phyloP scores from a whole-genome alignment of 2,113 vertebrate species.

The Pluvialis apricaria region DNA sequence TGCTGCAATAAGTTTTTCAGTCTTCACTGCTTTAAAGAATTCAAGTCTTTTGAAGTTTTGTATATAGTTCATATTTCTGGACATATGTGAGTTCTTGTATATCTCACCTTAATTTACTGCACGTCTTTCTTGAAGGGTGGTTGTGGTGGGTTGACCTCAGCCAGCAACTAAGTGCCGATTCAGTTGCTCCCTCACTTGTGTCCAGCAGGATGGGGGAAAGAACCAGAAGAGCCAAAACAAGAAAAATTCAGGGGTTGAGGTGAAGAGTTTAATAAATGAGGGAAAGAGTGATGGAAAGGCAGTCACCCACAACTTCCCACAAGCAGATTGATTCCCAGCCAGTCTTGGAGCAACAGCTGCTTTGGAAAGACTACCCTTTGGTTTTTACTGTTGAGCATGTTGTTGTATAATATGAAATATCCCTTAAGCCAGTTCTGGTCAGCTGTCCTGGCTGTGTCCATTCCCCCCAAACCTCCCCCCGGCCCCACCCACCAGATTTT shows the following conservation, averaged over 20 bases:
- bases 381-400: neutral
- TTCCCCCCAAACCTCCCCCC: accelerated
- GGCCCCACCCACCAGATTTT: accelerated
- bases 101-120: neutral
- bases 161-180: neutral
- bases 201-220: neutral
- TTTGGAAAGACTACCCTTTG: neutral
- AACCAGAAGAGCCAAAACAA: neutral
- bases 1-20: neutral
- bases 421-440: neutral
- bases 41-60: neutral
- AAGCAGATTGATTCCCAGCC: neutral
- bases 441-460: neutral
- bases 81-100: neutral
- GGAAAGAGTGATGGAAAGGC: neutral
- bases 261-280: neutral
- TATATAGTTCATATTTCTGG: neutral
- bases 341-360: neutral
- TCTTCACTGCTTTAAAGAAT: neutral
- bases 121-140: neutral
- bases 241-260: neutral
- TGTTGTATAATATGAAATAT: neutral
- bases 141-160: neutral
- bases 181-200: neutral
- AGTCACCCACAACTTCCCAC: neutral